Percentiles rank a stretch among this genome's conserved stretches.
Evolutionary conservation across 2,113 vertebrate genomes (phyloP).

Genomic region (Lipophrys pholis): DNA sequence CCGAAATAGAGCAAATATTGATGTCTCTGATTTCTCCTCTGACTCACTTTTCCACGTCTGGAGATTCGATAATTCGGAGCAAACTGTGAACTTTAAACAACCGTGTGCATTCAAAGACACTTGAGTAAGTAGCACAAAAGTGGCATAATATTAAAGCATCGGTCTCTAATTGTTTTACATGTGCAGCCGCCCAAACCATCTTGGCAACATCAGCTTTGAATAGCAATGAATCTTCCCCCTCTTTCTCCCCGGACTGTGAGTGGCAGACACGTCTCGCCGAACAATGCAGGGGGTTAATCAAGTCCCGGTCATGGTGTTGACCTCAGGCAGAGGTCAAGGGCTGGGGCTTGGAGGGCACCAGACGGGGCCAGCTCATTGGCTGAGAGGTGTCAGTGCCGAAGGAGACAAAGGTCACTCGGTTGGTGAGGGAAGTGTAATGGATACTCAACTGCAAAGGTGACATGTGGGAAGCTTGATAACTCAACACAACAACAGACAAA

Average conservation of each 20-base stretch:
- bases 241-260: conserved; percentile 53
- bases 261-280: conserved; percentile 57
- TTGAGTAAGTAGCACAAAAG: too few relatives aligned
- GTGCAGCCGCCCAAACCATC: conserved; percentile 20
- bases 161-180: not conserved
- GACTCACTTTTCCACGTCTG: conserved; percentile 52
- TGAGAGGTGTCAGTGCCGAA: conserved; percentile 53
- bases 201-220: conserved; percentile 54
- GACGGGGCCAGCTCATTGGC: conserved; percentile 61
- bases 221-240: conserved; percentile 61
- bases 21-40: conserved; percentile 55
- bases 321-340: conserved; percentile 71
- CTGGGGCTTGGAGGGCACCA: conserved; percentile 57
- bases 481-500: conserved; percentile 17
- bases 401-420: conserved; percentile 59
- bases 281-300: conserved; percentile 79
- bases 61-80: conserved; percentile 22
- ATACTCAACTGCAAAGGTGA: conserved; percentile 58
- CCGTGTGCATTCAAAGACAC: not conserved
- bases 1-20: conserved; percentile 71
- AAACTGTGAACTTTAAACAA: not conserved
- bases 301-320: conserved; percentile 78
- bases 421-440: conserved; percentile 57
- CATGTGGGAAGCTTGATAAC: conserved; percentile 28
- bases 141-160: too few relatives aligned